phyloP scores from a whole-genome alignment of 1,140 invertebrate species.

The Vanessa atalanta region DNA sequence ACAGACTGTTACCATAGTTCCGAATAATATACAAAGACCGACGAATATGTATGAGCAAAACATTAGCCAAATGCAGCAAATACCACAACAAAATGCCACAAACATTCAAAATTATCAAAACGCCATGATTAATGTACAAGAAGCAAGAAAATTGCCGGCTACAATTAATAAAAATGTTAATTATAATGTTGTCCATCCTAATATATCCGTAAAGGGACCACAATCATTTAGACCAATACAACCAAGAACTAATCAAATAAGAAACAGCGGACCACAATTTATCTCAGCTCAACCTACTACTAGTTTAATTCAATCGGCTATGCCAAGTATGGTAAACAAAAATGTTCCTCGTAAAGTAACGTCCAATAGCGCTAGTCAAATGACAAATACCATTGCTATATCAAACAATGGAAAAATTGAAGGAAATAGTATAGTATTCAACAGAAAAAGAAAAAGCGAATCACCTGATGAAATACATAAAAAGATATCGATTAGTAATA shows the following conservation, averaged over 20 bases:
- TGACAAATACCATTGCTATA: conserved; percentile 23
- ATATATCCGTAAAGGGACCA: conserved; percentile 33
- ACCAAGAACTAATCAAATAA: conserved; percentile 45
- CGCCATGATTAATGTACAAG: conserved; percentile 25
- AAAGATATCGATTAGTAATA: conserved; percentile 48
- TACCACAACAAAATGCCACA: conserved; percentile 28
- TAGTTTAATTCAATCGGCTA: conserved; percentile 10
- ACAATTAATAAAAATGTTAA: conserved; percentile 33
- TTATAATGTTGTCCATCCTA: conserved; percentile 28
- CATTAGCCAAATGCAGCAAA: conserved; percentile 34
- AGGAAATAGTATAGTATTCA: conserved; percentile 29
- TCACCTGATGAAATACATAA: conserved; percentile 66
- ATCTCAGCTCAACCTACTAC: conserved; percentile 19
- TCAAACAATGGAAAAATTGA: conserved; percentile 43
- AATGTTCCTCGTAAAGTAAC: conserved; percentile 34
- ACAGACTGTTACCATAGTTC: conserved; percentile 36
- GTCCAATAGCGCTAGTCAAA: background rate
- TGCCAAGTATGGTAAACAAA: conserved; percentile 31
- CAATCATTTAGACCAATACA: conserved; percentile 51
- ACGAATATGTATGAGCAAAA: conserved; percentile 27
- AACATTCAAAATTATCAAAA: conserved; percentile 31
- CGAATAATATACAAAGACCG: conserved; percentile 45
- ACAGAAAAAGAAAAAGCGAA: conserved; percentile 72
- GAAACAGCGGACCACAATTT: conserved; percentile 23
- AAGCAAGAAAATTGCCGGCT: conserved; percentile 15